Percentiles rank a stretch among this genome's conserved stretches.
Conservation (phyloP, 2,113 vertebrate genomes). For the Lagopus muta region DNA sequence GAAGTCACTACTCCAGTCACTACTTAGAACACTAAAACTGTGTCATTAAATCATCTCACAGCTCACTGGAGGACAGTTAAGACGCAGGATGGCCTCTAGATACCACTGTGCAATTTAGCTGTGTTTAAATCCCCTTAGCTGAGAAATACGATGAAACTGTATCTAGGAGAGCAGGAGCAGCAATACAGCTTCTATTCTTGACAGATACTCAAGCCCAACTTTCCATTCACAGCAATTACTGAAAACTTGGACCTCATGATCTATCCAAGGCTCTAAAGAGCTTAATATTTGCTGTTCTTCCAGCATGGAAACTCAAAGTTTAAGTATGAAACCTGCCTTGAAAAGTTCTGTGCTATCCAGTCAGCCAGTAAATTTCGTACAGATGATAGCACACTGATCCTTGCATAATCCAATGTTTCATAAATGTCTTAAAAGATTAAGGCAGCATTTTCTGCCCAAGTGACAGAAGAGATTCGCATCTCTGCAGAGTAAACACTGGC, state of each 20-base stretch:
- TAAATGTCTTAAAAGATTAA: constrained; percentile 72
- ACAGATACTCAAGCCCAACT: background rate
- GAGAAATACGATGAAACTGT: constrained; percentile 39
- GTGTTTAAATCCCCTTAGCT: constrained; percentile 27
- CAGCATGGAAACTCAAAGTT: background rate
- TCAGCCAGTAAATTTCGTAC: constrained; percentile 60
- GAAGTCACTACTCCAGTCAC: background rate
- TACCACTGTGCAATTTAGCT: constrained; percentile 15
- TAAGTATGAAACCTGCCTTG: constrained; percentile 43
- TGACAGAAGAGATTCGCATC: constrained; percentile 54
- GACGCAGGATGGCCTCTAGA: background rate
- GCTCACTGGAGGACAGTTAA: background rate
- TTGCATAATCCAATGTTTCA: constrained; percentile 62
- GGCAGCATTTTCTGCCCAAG: constrained; percentile 54
- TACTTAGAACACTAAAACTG: constrained; percentile 9
- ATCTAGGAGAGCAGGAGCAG: constrained; percentile 29
- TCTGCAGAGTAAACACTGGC: constrained; percentile 56
- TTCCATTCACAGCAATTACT: constrained; percentile 8
- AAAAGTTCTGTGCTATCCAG: constrained; percentile 39
- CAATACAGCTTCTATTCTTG: constrained; percentile 5
- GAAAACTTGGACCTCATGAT: background rate
- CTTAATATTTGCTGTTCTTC: background rate
- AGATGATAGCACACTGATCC: constrained; percentile 59
- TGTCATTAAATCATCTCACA: constrained; percentile 37
- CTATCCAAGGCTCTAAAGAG: constrained; percentile 14